Evolutionary conservation across 2,797 vertebrate species (phyloP), one percentile per base, ranked within the genome.

Genomic region (Zenarchopterus dispar): DNA sequence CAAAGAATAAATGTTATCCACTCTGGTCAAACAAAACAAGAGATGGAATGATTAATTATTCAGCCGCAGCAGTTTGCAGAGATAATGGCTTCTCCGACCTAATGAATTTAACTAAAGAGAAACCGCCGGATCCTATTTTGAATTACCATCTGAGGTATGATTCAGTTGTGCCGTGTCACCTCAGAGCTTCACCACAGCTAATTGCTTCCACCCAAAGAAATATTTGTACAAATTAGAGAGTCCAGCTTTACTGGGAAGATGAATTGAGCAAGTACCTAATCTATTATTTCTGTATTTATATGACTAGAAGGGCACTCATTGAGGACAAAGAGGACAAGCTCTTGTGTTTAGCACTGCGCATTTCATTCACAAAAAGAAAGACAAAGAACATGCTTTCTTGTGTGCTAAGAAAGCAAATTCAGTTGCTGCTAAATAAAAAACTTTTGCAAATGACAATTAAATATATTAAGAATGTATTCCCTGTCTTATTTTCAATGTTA

Each of bases 21-120:
- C 82, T 80, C 75, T 48, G 86, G 86, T 92, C 89, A 91, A 91
- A 92, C 84, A 93, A 28, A 88, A 85, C 85, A 86, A 77, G 56
- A 91, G 90, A 93, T 91, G 73, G 80, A 70, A 85, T 84, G 86
- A 90, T 93, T 91, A 91, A 93, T 93, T 92, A 92, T 92, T 93
- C 78, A 93, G 84, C 73, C 39, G 10, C 63, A 69, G 82, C 77
- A 82, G 84, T 91, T 92, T 90, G 87, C 86, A 56, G 77, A 91
- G 85, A 89, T 87, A 91, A 91, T 91, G 72, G 81, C 84, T 88
- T 86, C 64, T 84, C 65, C 19, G 43, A 77, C 76, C 70, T 88
- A 79, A 88, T 87, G 83, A 85, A 82, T 90, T 88, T 83, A 88
- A 80, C 86, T 74, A 80, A 81, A 88, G 79, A 77, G 80, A 81